phyloP scores from a whole-genome alignment of 2,797 vertebrate genomes.

The Lerista edwardsae region DNA sequence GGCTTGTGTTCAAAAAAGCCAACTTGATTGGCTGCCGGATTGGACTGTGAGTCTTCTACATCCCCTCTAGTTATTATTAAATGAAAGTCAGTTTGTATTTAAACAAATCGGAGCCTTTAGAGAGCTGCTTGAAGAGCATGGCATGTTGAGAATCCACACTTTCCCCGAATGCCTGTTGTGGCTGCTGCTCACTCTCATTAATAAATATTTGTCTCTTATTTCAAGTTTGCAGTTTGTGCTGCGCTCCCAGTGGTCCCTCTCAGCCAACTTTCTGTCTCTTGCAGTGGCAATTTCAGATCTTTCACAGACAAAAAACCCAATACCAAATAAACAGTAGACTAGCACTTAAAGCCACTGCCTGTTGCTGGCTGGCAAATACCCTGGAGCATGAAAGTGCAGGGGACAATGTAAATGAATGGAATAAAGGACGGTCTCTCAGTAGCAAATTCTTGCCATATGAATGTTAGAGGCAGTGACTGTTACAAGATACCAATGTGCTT shows the following conservation, averaged over 20 bases:
- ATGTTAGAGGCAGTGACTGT: not conserved
- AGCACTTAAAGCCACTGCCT: slow-evolving; percentile 12
- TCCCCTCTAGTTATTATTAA: slow-evolving; percentile 28
- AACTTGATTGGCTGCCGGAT: not conserved
- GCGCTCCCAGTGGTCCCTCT: not conserved
- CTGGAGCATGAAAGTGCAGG: slow-evolving; percentile 1
- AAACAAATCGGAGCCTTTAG: slow-evolving; percentile 16
- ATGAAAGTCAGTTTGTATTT: not conserved
- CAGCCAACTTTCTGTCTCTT: slow-evolving; percentile 1
- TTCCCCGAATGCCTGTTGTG: not conserved
- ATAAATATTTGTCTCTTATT: slow-evolving; percentile 31
- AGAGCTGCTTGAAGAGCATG: slow-evolving; percentile 1
- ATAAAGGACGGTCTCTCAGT: not conserved
- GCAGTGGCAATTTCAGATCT: not conserved
- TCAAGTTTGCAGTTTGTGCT: slow-evolving; percentile 24
- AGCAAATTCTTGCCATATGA: not conserved
- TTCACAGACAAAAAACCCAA: slow-evolving; percentile 3
- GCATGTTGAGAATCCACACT: slow-evolving; percentile 3
- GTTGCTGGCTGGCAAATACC: slow-evolving; percentile 3
- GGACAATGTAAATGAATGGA: not conserved
- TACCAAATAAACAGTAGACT: slow-evolving; percentile 14
- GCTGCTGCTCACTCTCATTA: slow-evolving; percentile 9
- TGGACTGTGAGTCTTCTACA: not conserved
- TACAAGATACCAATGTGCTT: not conserved
- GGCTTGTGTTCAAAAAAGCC: not conserved